Evolutionary conservation across 2,888 invertebrate species (phyloP), one percentile per base, ranked within the genome.

Genomic region (Altica lythri): DNA sequence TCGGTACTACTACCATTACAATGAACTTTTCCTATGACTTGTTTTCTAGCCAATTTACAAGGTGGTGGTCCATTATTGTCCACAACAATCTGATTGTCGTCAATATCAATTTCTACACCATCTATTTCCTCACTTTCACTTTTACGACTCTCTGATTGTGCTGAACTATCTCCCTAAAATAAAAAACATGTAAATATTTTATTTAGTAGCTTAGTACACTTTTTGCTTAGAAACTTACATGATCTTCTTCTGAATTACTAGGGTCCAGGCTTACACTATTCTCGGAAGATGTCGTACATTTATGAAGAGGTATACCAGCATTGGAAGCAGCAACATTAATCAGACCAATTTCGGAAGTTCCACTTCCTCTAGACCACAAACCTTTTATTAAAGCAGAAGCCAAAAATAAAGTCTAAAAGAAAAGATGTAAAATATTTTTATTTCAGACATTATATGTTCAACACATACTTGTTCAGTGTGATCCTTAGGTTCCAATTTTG

Each of bases 311-410:
- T 46, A 75, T 69, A 70, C 79, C 77, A 75, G 79, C 69, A 72
- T 65, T 80, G 2, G 74, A 70, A 1, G 76, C 75, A 2, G 75
- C 75, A 27, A 76, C 68, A 51, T 75, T 74, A 13, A 76, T 76
- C 19, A 76, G 62, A 29, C 76, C 75, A 5, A 75, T 68, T 68
- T 68, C 79, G 61, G 68, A 75, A 63, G 72, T 79, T 44, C 77
- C 80, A 45, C 78, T 80, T 35, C 86, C 87, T 16, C 91, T 86
- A 1, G 91, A 89, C 95, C 95, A 95, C 75, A 95, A 88, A 65
- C 92, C 88, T 70, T 95, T 94, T 63, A 91, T 91, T 57, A 95
- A 77, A 1, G 93, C 92, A 2, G 93, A 94, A 1, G 94, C 91
- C 60, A 95, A 81, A 75, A 91, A 92, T 59, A 95, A 80, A 64